Evolutionary conservation across 2,888 invertebrate genomes (phyloP).

Genomic region (Archaeoteleia sp.): DNA sequence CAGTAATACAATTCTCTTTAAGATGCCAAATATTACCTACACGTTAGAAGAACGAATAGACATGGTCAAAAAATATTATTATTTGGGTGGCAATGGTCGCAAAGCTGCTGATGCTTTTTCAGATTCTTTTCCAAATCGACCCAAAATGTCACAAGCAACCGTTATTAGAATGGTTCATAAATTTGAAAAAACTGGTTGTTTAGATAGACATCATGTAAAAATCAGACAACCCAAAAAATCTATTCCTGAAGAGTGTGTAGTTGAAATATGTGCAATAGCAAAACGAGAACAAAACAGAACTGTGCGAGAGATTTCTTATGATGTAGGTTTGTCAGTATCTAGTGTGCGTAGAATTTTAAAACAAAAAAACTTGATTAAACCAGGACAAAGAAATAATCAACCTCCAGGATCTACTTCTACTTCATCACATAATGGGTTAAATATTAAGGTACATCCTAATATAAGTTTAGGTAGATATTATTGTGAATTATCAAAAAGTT

Average conservation of each 20-base stretch:
- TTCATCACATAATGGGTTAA: too few species aligned
- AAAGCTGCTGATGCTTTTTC: constrained; percentile 14
- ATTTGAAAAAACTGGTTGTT: constrained; percentile 16
- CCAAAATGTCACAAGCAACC: constrained; percentile 14
- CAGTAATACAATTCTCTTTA: too few species aligned
- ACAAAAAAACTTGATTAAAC: constrained; percentile 1
- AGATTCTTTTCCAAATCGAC: not conserved
- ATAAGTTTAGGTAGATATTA: too few species aligned
- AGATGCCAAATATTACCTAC: constrained; percentile 1
- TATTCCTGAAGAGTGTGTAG: constrained; percentile 18
- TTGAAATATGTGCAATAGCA: constrained; percentile 24
- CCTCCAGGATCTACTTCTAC: too few species aligned
- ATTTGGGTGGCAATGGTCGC: constrained; percentile 12
- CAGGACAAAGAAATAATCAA: constrained; percentile 2
- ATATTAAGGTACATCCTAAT: too few species aligned
- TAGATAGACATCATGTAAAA: constrained; percentile 8
- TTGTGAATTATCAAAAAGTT: too few species aligned
- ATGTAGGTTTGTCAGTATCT: constrained; percentile 10
- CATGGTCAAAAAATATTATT: constrained; percentile 22
- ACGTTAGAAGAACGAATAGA: constrained; percentile 17
- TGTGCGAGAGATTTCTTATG: constrained; percentile 18
- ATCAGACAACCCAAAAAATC: constrained; percentile 10
- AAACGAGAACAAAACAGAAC: constrained; percentile 16
- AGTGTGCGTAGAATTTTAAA: constrained; percentile 13
- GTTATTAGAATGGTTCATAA: constrained; percentile 22